Conservation (phyloP, 2,888 invertebrate species). For the Hypsopygia costalis region DNA sequence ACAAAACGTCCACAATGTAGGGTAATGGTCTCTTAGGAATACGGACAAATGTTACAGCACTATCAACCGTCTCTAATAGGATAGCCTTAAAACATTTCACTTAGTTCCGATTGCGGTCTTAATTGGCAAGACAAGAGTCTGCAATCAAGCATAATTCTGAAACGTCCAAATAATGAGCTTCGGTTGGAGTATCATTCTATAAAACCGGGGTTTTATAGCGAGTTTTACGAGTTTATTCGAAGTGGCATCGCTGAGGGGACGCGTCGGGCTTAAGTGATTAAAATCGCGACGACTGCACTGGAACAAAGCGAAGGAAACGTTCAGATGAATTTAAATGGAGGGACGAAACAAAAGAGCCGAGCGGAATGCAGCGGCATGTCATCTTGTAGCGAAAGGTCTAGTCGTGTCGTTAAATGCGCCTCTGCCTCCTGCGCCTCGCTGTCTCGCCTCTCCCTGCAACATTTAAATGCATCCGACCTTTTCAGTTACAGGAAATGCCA, state of each 20-base stretch:
- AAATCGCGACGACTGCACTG: slow-evolving; percentile 54
- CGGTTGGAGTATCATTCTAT: slow-evolving; percentile 30
- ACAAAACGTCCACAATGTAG: no score
- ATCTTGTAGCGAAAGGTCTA: slow-evolving; percentile 41
- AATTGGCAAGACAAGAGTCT: slow-evolving; percentile 43
- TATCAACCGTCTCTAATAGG: slow-evolving; percentile 14
- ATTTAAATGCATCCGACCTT: slow-evolving; percentile 8
- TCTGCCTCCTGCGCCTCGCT: background rate
- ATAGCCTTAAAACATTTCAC: slow-evolving; percentile 16
- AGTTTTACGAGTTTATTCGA: slow-evolving; percentile 49
- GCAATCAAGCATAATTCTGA: slow-evolving; percentile 39
- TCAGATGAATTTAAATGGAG: slow-evolving; percentile 71
- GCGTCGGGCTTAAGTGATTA: slow-evolving; percentile 70
- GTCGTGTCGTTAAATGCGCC: slow-evolving; percentile 1
- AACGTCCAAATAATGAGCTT: slow-evolving; percentile 45
- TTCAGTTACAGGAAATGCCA: slow-evolving; percentile 1
- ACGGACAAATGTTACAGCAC: no score
- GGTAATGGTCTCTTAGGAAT: no score
- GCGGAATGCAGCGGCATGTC: slow-evolving; percentile 36
- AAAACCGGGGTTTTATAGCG: slow-evolving; percentile 41
- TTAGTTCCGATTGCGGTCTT: slow-evolving; percentile 42
- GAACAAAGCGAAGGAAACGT: slow-evolving; percentile 60
- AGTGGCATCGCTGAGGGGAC: slow-evolving; percentile 32
- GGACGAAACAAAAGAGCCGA: slow-evolving; percentile 45
- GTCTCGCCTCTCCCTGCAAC: slow-evolving; percentile 1